phyloP scores from a whole-genome alignment of 2,888 invertebrate genomes.

The Epinotia brunnichana region DNA sequence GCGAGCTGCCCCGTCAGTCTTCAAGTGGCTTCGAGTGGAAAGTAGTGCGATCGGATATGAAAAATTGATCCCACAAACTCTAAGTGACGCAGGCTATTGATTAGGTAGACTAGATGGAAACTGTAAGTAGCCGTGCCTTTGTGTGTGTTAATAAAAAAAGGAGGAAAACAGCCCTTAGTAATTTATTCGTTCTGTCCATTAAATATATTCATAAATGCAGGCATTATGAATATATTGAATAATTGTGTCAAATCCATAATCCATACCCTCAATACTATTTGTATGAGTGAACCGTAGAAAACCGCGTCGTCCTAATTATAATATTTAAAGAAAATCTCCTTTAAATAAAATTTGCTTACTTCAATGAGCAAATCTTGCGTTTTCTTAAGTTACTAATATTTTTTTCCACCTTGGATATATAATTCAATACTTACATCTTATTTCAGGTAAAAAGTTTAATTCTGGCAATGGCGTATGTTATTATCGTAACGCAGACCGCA shows the following conservation, averaged over 20 bases:
- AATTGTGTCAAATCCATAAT: no score
- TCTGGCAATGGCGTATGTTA: not conserved
- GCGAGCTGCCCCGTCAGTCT: not conserved
- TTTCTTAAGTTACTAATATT: no score
- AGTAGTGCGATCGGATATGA: slow-evolving; percentile 1
- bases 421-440: not conserved
- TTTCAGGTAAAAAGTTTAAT: slow-evolving; percentile 13
- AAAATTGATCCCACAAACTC: not conserved
- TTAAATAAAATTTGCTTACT: no score
- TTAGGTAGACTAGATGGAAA: slow-evolving; percentile 5
- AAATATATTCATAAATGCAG: no score
- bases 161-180: no score
- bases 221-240: no score
- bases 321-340: no score
- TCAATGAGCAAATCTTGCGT: no score
- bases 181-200: no score
- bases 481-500: not conserved
- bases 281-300: no score
- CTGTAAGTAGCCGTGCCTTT: slow-evolving; percentile 7
- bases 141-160: not conserved
- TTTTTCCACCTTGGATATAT: not conserved
- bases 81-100: not conserved
- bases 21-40: not conserved
- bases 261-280: no score
- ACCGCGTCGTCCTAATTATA: no score